These are phyloP conservation scores for Novumbra hubbsi DNA, from an alignment of 2,797 vertebrate species.

Conservation along the genomic window DNA sequence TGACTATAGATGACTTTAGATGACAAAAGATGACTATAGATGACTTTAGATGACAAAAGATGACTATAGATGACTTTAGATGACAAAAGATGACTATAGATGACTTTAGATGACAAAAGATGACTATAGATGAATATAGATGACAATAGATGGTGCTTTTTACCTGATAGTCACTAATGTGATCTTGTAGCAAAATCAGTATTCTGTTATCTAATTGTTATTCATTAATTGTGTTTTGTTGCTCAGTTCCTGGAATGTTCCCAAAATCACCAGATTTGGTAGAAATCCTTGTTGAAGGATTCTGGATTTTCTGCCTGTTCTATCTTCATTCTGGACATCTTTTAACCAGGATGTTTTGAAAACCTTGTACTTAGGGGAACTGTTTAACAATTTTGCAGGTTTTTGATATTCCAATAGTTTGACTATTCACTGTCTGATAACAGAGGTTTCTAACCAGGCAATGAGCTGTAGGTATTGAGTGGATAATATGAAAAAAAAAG, in stretches of 20 bases:
- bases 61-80: too few species aligned
- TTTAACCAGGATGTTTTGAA: neutral
- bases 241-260: neutral
- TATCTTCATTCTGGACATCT: neutral
- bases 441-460: neutral
- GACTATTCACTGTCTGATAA: neutral
- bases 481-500: neutral
- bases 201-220: neutral
- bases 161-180: neutral
- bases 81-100: too few species aligned
- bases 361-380: neutral
- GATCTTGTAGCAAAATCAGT: neutral
- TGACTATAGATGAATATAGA: too few species aligned
- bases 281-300: neutral
- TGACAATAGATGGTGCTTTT: conserved; percentile 7
- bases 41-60: too few species aligned
- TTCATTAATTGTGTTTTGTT: neutral
- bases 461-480: neutral
- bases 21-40: too few species aligned
- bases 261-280: neutral
- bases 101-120: too few species aligned
- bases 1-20: too few species aligned
- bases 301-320: neutral
- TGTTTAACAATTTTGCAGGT: neutral
- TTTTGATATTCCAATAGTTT: conserved; percentile 4